Base-by-base conservation (phyloP, 2,888 invertebrate species). In the Tenthredo notha region DNA sequence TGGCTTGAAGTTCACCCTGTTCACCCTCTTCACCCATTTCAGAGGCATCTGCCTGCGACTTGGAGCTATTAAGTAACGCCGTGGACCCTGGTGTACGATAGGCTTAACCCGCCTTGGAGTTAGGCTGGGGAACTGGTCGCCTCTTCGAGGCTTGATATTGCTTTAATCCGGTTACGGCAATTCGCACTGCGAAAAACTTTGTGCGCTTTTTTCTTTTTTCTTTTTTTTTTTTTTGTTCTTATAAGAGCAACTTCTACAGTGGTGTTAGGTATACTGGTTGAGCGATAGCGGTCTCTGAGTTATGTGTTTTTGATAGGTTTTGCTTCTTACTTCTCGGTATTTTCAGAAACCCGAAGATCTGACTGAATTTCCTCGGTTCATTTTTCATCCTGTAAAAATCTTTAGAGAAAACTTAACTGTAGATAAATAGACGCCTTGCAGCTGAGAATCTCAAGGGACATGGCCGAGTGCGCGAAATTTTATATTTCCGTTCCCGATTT, bases 61-160 rank as follows among this genome's bases (percentile, higher is more conserved):
- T 61, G 47, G 25, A 83, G 67, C 83, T 83, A 70, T 83, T 83
- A 83, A 83, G 83, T 83, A 83, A 83, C 83, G 83, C 83, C 83
- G 29, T 67, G 65, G 83, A 83, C 83, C 67, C 67, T 47, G 83
- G 65, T 67, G 40, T 47, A 47, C 83, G 80, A 65, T 37, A 47
- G 70, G 67, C 67, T 83, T 67, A 83, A 67, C 67, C 47, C 43
- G 70, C 65, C 83, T 47, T 40, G 83, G 50, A 70, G 43, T 43
- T 43, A 83, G 83, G 83, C 83, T 21, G 5, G 83, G 83, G 61
- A 61, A 61, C 47, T 83, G 67, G 47, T 9, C 67, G 70, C 65
- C 18, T 50, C 47, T 67, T 67, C 70, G n/a, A 43, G 37, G 43
- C 83, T 67, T 43, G 47, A 83, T 83, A 83, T 67, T 70, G 47